Conservation (phyloP, 2,797 vertebrate species). For the Thripadectes ignobilis region DNA sequence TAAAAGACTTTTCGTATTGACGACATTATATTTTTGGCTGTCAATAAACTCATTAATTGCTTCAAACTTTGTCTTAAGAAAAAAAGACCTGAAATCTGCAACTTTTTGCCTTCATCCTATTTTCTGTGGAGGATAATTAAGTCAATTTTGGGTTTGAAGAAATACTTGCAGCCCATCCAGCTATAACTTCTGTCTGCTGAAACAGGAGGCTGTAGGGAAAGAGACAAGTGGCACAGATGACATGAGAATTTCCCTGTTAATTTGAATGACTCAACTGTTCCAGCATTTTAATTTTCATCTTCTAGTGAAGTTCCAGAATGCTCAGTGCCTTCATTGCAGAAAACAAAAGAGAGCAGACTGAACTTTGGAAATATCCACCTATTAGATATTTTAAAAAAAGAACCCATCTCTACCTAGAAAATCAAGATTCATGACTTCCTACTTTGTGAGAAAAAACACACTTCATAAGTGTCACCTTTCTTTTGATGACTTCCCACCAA, state of each 20-base stretch:
- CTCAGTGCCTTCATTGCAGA: background rate
- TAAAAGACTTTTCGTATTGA: constrained; percentile 17
- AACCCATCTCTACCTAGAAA: background rate
- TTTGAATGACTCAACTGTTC: background rate
- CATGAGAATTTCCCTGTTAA: background rate
- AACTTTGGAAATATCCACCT: background rate
- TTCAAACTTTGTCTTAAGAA: background rate
- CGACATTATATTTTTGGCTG: constrained; percentile 12
- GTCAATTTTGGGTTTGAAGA: background rate
- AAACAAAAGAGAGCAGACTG: background rate
- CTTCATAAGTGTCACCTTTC: background rate
- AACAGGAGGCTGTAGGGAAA: background rate
- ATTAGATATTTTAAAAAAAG: background rate
- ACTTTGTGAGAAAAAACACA: background rate
- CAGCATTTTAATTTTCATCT: background rate
- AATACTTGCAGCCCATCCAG: background rate
- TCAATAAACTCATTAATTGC: constrained; percentile 37
- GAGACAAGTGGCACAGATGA: background rate
- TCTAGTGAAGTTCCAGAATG: background rate
- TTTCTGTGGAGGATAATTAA: constrained; percentile 9
- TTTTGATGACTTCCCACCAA: background rate
- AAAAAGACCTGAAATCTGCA: background rate
- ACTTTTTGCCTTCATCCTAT: background rate
- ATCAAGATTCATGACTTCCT: background rate
- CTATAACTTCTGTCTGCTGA: background rate